Base-by-base conservation (phyloP, 2,888 invertebrate species). In the Lycia hirtaria region DNA sequence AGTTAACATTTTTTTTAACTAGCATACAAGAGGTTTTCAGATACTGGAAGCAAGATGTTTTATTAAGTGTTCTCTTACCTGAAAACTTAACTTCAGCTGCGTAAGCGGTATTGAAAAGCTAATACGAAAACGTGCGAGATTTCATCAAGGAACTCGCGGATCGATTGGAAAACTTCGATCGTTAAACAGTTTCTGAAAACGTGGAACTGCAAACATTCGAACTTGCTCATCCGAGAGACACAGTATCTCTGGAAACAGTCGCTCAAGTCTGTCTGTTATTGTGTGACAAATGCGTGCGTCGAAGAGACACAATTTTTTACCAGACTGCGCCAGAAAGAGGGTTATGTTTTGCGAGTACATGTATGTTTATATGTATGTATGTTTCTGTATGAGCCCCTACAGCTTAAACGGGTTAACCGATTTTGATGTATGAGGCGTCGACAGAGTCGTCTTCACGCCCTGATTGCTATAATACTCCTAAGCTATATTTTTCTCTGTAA, bases 191-290 rank as follows among this genome's bases (percentile, higher is more conserved):
- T 65, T 64, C 61, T 58, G 61, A 53, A 68, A 69, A 69, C 63
- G 67, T 67, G 67, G 60, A 76, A 72, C 79, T 73, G 82, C 84
- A 86, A 87, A 86, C 80, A 87, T 86, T 83, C 81, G 78, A 80
- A 73, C 70, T 67, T 67, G 70, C 67, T 67, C 72, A 71, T 75
- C 79, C 22, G 43, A 14, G 22, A 15, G 5, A 30, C 12, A n/a
- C 2, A 15, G 9, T 17, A 22, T 47, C 12, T 4, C 0, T 7
- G 0, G 12, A 51, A 4, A 33, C 51, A 51, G 56, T 41, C 5
- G 15, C 22, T 12, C 9, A 51, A 0, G 14, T 55, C 30, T 15
- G 7, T n/a, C 15, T 6, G 2, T 33, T 24, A 2, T 48, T 15
- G n/a, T 5, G 3, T 20, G 3, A 0, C 12, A 17, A 12, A 14